Evolutionary conservation across 1,140 invertebrate species (phyloP).

Genomic region (Tetramorium simillimum): DNA sequence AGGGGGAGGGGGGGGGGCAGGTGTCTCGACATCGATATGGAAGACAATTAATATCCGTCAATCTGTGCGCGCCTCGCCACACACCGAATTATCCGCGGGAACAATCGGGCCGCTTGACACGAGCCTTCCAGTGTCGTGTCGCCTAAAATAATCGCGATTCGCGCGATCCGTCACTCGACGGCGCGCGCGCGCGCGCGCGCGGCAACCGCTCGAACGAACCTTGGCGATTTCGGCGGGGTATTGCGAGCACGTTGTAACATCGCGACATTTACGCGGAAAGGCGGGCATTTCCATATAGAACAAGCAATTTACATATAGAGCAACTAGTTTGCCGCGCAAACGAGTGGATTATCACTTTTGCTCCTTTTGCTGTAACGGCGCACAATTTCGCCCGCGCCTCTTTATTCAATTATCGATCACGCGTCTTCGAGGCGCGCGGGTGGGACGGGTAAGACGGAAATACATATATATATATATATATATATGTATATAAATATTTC

Average conservation of each 20-base stretch:
- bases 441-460: not conserved
- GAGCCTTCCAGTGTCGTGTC: not conserved
- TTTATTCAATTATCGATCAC: conserved; percentile 58
- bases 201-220: not conserved
- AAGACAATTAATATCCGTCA: conserved; percentile 71
- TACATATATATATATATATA: no score
- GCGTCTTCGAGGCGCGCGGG: not conserved
- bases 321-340: conserved; percentile 61
- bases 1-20: not conserved
- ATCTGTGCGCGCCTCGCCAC: not conserved
- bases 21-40: conserved; percentile 37
- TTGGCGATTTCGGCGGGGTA: conserved; percentile 37
- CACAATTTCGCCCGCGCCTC: conserved; percentile 39
- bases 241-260: conserved; percentile 53
- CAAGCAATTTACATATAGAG: conserved; percentile 65
- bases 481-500: not conserved
- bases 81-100: not conserved
- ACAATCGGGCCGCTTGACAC: conserved; percentile 41
- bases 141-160: conserved; percentile 58
- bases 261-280: conserved; percentile 53
- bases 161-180: conserved; percentile 2
- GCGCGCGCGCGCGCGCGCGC: not conserved
- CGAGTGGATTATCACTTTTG: conserved; percentile 57
- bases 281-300: conserved; percentile 64
- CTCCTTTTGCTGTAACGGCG: conserved; percentile 30